These are phyloP conservation scores for Hydractinia symbiolongicarpus DNA, from an alignment of 30 jellyfish, hydroid and myxozoan genomes.

Conservation along the genomic window DNA sequence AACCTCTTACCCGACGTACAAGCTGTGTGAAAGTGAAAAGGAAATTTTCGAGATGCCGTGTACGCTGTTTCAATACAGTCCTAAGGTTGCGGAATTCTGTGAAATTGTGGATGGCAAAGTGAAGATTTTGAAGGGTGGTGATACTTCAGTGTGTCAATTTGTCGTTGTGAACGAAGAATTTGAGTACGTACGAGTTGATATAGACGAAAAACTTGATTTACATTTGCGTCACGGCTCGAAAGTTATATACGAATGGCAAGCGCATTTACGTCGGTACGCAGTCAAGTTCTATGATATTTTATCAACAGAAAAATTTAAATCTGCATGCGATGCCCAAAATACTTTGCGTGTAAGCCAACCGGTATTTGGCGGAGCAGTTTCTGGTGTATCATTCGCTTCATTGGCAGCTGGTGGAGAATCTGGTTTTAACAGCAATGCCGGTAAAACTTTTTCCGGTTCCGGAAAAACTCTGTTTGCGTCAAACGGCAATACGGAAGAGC, in stretches of 20 bases:
- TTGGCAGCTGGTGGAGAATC: constrained; percentile 40
- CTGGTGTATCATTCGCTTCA: constrained; percentile 51
- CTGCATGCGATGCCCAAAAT: neutral
- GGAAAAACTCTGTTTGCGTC: constrained; percentile 45
- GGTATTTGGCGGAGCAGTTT: constrained; percentile 43
- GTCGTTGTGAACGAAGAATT: neutral
- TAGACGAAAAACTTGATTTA: neutral
- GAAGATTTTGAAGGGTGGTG: neutral
- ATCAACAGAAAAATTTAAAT: constrained; percentile 12
- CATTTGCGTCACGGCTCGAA: constrained; percentile 19
- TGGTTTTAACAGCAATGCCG: constrained; percentile 20
- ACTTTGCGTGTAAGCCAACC: neutral
- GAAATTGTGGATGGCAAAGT: neutral
- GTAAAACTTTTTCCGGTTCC: constrained; percentile 51
- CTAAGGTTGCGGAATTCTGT: neutral
- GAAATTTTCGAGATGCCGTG: neutral
- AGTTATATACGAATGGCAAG: constrained; percentile 1
- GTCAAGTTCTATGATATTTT: constrained; percentile 1
- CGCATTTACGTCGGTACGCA: constrained; percentile 2
- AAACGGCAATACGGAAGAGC: neutral
- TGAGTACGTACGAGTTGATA: neutral
- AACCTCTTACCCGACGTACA: no score
- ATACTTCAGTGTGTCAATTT: neutral
- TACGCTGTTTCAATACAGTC: neutral
- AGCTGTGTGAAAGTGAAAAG: neutral